Evolutionary conservation across 1,140 invertebrate genomes (phyloP).

Genomic region (Scaptomyza pallida): DNA sequence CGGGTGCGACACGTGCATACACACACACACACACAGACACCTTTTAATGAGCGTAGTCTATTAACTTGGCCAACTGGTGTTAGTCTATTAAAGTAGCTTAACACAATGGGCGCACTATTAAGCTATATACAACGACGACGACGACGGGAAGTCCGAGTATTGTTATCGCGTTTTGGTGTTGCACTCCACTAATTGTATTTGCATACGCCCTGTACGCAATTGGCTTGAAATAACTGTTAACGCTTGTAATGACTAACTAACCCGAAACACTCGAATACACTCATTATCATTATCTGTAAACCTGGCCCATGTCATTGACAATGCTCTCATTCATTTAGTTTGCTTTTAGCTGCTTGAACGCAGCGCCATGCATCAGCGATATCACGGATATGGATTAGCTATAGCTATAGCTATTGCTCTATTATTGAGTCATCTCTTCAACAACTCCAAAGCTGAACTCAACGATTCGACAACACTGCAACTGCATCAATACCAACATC

Average conservation of each 20-base stretch:
- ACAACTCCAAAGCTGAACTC: constrained; percentile 9
- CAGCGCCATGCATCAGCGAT: constrained; percentile 27
- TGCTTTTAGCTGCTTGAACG: constrained; percentile 10
- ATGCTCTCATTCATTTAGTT: constrained; percentile 35
- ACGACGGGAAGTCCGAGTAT: constrained; percentile 36
- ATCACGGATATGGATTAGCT: constrained; percentile 13
- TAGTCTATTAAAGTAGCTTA: not conserved
- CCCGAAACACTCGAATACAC: constrained; percentile 17
- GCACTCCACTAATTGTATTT: constrained; percentile 42
- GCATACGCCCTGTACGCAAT: not conserved
- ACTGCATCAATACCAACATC: constrained; percentile 18
- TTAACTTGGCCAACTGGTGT: constrained; percentile 5
- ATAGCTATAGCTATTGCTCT: not conserved
- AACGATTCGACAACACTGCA: constrained; percentile 38
- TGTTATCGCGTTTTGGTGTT: constrained; percentile 1
- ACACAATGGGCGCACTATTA: not conserved
- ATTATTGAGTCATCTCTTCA: not conserved
- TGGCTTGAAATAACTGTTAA: constrained; percentile 13
- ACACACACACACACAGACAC: not conserved
- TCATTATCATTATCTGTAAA: constrained; percentile 1
- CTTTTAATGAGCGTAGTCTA: constrained; percentile 7
- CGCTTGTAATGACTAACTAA: constrained; percentile 30
- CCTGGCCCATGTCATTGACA: constrained; percentile 15
- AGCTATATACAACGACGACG: constrained; percentile 11
- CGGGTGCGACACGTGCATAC: constrained; percentile 6